These are phyloP conservation scores for Parus major DNA, from an alignment of 2,113 vertebrate species.

Conservation along the genomic window DNA sequence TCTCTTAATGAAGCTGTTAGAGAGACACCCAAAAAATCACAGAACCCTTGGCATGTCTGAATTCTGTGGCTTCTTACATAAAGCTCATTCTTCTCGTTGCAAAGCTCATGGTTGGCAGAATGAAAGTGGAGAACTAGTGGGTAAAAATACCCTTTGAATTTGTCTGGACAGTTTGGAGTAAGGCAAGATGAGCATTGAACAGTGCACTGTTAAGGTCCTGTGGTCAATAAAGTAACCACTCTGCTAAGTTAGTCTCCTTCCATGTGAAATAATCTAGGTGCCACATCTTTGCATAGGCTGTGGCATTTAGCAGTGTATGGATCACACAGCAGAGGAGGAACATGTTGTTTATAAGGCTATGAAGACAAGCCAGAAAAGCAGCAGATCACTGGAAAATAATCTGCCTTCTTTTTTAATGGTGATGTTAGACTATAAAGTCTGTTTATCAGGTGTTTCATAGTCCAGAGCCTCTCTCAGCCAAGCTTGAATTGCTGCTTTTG, in stretches of 20 bases:
- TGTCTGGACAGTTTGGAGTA: not conserved
- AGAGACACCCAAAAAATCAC: not conserved
- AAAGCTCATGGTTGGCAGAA: not conserved
- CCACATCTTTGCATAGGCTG: not conserved
- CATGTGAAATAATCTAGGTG: not conserved
- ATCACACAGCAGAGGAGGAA: not conserved
- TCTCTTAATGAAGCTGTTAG: not conserved
- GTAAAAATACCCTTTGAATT: not conserved
- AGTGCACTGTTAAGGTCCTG: not conserved
- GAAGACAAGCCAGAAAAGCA: not conserved
- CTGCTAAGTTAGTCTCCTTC: not conserved
- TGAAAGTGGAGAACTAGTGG: not conserved
- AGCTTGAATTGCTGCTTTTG: not conserved
- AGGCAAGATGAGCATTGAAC: not conserved
- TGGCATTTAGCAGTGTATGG: not conserved
- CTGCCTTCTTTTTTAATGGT: not conserved
- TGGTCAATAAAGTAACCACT: not conserved
- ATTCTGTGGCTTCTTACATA: not conserved
- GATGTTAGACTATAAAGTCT: not conserved
- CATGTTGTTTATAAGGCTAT: not conserved
- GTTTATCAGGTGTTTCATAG: not conserved
- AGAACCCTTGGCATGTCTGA: not conserved
- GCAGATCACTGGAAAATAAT: not conserved
- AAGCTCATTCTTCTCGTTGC: not conserved
- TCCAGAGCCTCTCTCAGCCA: not conserved